Base-by-base conservation (phyloP, 1,140 invertebrate species). In the Drosophila grimshawi region DNA sequence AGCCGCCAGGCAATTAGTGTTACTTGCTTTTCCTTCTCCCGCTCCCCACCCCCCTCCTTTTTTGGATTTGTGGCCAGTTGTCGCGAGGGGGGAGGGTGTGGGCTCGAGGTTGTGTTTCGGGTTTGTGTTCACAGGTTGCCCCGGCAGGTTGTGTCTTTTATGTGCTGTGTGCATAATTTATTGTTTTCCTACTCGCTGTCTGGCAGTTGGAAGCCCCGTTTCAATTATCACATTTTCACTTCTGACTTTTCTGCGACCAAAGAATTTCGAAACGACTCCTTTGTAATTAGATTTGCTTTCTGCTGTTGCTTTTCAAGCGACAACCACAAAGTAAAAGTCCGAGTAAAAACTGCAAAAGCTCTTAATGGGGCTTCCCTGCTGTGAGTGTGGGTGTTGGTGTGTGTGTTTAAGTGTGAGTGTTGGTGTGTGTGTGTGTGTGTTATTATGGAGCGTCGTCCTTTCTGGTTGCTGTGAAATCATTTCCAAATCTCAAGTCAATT, bases 111-210 rank as follows among this genome's bases (percentile, higher is more conserved):
- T 53, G 53, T 60, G 52, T 78, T 64, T 53, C 52, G 48, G 49
- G 53, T 76, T 55, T 37, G 60, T 64, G 55, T 52, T 41, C 72
- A 71, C 72, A 71, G 65, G 72, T 76, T 65, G 67, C 51, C 10
- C 57, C 49, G 76, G 46, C 73, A 72, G 68, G 70, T 80, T 74
- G 82, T 86, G 82, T 88, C 83, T 86, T 88, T 73, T 75, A 46
- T 80, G 80, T 78, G 72, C 53, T 68, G 56, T 74, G 83, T 89
- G 80, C 80, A 88, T 88, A 88, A 88, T 88, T 88, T 88, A 88
- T 88, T 79, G 85, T 79, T 83, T 81, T 65, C 46, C 71, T 60
- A 55, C 49, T 60, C 55, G 64, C 66, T 86, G 79, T 86, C 82
- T 82, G 67, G 53, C 11, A n/a, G 41, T 29, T 33, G 51, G 80